A percentile compares a stretch with the other conserved stretches of the same genome.
Conservation (phyloP, 2,797 vertebrate genomes). For the Enteromius fasciolatus region DNA sequence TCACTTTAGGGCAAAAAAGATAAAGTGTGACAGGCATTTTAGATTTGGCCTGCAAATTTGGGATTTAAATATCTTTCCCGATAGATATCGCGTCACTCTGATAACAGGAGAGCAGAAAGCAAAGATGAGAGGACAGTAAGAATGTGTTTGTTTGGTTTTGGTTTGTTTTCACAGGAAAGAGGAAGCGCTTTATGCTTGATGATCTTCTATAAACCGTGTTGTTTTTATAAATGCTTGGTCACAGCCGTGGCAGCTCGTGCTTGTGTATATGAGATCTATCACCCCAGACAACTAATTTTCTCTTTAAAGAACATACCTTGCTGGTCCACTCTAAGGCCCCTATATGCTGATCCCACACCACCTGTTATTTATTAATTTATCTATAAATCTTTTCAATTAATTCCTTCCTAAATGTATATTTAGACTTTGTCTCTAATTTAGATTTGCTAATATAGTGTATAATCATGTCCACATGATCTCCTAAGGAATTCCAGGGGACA, state of each 20-base stretch:
- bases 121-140: neutral
- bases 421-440: no score
- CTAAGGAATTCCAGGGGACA: neutral
- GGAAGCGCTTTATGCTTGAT: conserved; percentile 19
- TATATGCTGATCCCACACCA: no score
- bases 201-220: neutral
- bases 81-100: neutral
- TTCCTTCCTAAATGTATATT: no score
- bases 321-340: no score
- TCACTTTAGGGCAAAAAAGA: neutral
- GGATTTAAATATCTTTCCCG: neutral
- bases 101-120: neutral
- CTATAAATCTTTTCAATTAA: no score
- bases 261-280: neutral
- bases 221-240: conserved; percentile 5
- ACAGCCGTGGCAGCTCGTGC: neutral
- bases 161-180: conserved; percentile 13
- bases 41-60: neutral
- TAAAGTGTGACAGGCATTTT: conserved; percentile 17
- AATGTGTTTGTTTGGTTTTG: conserved; percentile 8
- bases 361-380: no score
- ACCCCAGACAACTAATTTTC: neutral
- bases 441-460: neutral
- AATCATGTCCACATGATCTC: neutral
- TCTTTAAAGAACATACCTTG: neutral